Evolutionary conservation across 2,888 invertebrate species (phyloP).

Genomic region (Diplazon laetatorius): DNA sequence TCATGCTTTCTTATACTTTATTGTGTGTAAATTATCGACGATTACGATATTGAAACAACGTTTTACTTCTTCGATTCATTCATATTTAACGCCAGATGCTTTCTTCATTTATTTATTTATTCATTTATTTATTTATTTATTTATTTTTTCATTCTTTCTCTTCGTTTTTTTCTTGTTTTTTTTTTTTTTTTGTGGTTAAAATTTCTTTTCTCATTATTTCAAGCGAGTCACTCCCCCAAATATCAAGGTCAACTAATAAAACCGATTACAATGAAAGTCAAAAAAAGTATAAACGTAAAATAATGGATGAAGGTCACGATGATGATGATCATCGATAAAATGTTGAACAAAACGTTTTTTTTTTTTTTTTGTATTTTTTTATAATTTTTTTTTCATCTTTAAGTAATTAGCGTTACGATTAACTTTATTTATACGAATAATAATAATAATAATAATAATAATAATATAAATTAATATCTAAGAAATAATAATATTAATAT

Average conservation of each 20-base stretch:
- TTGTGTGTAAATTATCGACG: constrained; percentile 66
- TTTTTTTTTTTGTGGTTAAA: not conserved
- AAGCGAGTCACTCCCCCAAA: constrained; percentile 61
- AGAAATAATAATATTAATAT: constrained; percentile 57
- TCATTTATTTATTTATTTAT: not conserved
- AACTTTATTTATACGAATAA: constrained; percentile 67
- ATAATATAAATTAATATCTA: constrained; percentile 61
- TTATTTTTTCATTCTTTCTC: constrained; percentile 36
- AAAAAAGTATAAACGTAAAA: constrained; percentile 17
- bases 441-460: too few relatives aligned
- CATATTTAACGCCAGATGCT: constrained; percentile 21
- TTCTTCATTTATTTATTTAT: constrained; percentile 20
- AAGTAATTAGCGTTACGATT: constrained; percentile 72
- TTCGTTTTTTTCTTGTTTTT: too few relatives aligned
- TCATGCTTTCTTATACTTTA: constrained; percentile 79
- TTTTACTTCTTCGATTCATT: constrained; percentile 56
- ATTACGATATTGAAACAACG: constrained; percentile 53
- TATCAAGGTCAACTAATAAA: constrained; percentile 46
- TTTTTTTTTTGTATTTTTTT: too few relatives aligned
- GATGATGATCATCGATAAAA: constrained; percentile 71
- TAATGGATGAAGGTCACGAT: constrained; percentile 5
- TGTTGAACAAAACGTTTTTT: too few relatives aligned
- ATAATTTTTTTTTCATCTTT: constrained; percentile 35
- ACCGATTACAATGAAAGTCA: constrained; percentile 14
- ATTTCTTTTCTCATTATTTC: constrained; percentile 39